Evolutionary conservation across 2,113 vertebrate species (phyloP).

Genomic region (Nycticryphes semicollaris): DNA sequence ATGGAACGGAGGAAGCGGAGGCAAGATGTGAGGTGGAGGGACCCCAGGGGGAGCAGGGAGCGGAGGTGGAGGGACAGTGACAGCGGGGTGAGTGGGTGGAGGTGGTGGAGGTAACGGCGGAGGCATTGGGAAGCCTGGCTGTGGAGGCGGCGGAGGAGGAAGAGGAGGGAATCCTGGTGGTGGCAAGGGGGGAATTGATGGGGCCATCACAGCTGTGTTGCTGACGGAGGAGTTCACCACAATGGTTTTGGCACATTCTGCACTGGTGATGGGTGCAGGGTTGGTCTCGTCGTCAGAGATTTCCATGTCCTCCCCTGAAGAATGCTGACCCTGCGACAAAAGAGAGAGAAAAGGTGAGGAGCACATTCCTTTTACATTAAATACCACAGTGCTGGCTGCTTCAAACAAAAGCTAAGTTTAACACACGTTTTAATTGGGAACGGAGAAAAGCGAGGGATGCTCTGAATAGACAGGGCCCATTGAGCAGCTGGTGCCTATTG

Average conservation of each 20-base stretch:
- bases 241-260: constrained; percentile 91
- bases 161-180: constrained; percentile 85
- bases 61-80: constrained; percentile 71
- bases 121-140: constrained; percentile 74
- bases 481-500: constrained; percentile 28
- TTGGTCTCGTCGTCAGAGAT: constrained; percentile 97
- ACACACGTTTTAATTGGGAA: constrained; percentile 32
- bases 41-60: constrained; percentile 74
- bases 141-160: constrained; percentile 71
- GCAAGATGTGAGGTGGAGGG: constrained; percentile 84
- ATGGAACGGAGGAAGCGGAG: constrained; percentile 82
- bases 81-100: constrained; percentile 66
- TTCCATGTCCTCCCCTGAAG: constrained; percentile 98
- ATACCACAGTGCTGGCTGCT: background rate
- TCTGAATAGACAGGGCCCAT: background rate
- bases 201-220: constrained; percentile 77
- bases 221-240: constrained; percentile 89
- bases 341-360: constrained; percentile 22
- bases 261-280: constrained; percentile 82
- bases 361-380: background rate
- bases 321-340: constrained; percentile 82
- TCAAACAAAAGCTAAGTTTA: constrained; percentile 48
- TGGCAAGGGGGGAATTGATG: constrained; percentile 80
- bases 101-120: constrained; percentile 79
- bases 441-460: background rate